phyloP scores from a whole-genome alignment of 2,888 invertebrate genomes.

The Drosophila subquinaria region DNA sequence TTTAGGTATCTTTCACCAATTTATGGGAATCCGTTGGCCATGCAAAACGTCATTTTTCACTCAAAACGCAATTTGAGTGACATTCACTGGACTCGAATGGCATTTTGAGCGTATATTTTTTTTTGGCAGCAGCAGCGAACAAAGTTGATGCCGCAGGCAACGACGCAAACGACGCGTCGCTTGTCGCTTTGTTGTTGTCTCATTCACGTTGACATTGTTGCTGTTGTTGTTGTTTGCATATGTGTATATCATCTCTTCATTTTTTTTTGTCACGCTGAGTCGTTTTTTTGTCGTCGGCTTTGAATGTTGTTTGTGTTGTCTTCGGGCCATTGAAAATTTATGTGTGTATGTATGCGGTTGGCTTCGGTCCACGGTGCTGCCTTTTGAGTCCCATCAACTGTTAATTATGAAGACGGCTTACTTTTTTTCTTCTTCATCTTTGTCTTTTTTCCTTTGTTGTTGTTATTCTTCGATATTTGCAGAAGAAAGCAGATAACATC shows the following conservation, averaged over 20 bases:
- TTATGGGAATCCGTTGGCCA: constrained; percentile 77
- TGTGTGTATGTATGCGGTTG: constrained; percentile 32
- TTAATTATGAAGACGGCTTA: constrained; percentile 65
- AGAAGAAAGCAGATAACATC: constrained; percentile 55
- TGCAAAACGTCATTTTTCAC: constrained; percentile 74
- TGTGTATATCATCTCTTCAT: constrained; percentile 28
- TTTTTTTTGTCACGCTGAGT: constrained; percentile 33
- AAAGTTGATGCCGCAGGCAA: constrained; percentile 4
- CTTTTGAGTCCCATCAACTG: constrained; percentile 55
- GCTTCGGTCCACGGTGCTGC: constrained; percentile 31
- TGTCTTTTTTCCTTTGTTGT: constrained; percentile 24
- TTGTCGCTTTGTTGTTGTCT: constrained; percentile 23
- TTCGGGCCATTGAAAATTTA: constrained; percentile 45
- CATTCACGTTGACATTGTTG: constrained; percentile 21
- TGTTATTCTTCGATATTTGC: constrained; percentile 56
- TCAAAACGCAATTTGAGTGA: constrained; percentile 81
- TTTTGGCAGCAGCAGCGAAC: constrained; percentile 5
- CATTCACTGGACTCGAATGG: constrained; percentile 52
- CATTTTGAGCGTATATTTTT: constrained; percentile 68
- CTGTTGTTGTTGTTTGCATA: constrained; percentile 36
- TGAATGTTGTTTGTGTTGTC: constrained; percentile 41
- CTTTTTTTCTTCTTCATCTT: constrained; percentile 8
- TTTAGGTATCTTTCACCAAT: constrained; percentile 80
- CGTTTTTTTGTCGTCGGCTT: constrained; percentile 20
- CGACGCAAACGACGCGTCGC: not conserved